A percentile compares a stretch with the other conserved stretches of the same genome.
Evolutionary conservation across 1,140 invertebrate species (phyloP).

Genomic region (Drosophila pachea): DNA sequence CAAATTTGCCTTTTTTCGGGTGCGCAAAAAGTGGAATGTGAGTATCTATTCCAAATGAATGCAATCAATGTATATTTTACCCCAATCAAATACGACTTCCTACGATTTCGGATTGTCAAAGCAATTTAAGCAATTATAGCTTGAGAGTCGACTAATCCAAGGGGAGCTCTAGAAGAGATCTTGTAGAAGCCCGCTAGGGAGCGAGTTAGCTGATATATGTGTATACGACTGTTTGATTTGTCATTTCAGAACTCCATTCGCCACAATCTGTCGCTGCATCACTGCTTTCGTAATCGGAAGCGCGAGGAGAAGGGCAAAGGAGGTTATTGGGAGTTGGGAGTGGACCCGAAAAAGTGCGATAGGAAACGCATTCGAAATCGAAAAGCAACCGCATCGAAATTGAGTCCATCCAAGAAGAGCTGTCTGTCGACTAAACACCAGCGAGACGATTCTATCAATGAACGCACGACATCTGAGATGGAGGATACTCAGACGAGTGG

Average conservation of each 20-base stretch:
- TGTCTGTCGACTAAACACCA: background rate
- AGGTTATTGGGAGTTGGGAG: slow-evolving; percentile 75
- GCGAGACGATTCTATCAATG: background rate
- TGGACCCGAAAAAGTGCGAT: slow-evolving; percentile 73
- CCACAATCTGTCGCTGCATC: slow-evolving; percentile 74
- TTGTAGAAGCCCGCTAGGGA: too few relatives aligned
- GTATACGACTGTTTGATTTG: background rate
- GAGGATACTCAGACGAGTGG: too few relatives aligned
- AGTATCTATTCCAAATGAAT: slow-evolving; percentile 25
- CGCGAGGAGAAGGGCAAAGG: slow-evolving; percentile 77
- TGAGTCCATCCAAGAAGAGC: background rate
- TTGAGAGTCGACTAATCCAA: too few relatives aligned
- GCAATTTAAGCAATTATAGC: too few relatives aligned
- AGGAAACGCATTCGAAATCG: slow-evolving; percentile 73
- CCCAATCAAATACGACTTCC: too few relatives aligned
- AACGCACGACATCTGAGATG: too few relatives aligned
- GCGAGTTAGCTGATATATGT: too few relatives aligned
- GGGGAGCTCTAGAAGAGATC: too few relatives aligned
- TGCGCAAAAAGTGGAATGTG: slow-evolving; percentile 78
- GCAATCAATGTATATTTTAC: too few relatives aligned
- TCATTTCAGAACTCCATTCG: slow-evolving; percentile 75
- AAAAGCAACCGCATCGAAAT: slow-evolving; percentile 42
- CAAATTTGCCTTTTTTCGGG: slow-evolving; percentile 74
- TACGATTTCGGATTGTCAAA: too few relatives aligned
- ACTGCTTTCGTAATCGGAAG: slow-evolving; percentile 76